phyloP scores from a whole-genome alignment of 2,113 vertebrate genomes.

The Phalacrocorax brasilianus region DNA sequence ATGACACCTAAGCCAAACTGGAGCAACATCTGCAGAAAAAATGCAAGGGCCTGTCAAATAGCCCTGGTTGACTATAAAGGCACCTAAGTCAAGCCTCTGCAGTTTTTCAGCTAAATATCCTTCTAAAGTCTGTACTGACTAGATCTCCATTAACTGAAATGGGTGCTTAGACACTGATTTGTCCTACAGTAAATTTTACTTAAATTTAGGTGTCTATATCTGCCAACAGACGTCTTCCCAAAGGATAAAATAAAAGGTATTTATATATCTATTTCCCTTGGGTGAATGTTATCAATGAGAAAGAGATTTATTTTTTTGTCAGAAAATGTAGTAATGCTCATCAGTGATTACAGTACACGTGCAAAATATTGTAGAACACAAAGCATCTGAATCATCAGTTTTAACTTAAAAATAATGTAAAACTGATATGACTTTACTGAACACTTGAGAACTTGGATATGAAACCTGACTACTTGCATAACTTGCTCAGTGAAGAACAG shows the following conservation, averaged over 20 bases:
- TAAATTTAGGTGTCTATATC: neutral
- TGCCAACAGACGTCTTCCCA: neutral
- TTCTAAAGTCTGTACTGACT: neutral
- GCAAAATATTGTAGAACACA: neutral
- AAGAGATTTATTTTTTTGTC: fast-evolving
- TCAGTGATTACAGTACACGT: fast-evolving
- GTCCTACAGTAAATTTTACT: neutral
- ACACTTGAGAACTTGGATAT: neutral
- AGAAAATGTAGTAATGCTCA: neutral
- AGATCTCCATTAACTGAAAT: neutral
- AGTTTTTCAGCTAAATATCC: neutral
- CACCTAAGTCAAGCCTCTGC: neutral
- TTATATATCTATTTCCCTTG: neutral
- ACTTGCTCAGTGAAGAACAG: neutral
- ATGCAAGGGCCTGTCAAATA: neutral
- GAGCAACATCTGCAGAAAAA: neutral
- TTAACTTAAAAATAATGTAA: neutral
- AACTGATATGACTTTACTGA: neutral
- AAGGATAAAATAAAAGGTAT: neutral
- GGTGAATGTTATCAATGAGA: fast-evolving
- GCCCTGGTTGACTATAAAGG: neutral
- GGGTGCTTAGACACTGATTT: neutral
- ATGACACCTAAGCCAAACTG: neutral
- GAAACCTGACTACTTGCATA: neutral
- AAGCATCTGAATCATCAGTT: neutral